Evolutionary conservation across 2,888 invertebrate genomes (phyloP), one percentile per base, ranked within the genome.

Genomic region (Malthinus seriepunctatus): DNA sequence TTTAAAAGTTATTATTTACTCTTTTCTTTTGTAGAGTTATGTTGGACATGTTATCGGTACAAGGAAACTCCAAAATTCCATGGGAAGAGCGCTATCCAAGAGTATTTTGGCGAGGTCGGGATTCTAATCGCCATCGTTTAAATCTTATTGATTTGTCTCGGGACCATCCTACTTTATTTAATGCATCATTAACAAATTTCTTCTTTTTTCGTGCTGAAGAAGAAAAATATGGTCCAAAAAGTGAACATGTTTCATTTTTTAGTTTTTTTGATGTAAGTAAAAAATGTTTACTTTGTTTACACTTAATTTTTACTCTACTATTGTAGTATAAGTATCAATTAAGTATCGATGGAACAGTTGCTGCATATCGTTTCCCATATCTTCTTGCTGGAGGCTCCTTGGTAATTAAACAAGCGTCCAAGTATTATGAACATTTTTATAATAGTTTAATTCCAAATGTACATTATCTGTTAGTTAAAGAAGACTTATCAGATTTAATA

Each of bases 401-500:
- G 59, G 88, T 97, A 9, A 82, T 98, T 9, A 98, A 98, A 80
- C 96, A 96, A 79, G 87, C 91, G 23, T 97, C 97, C 0, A 85
- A 86, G n/a, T 97, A 93, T 78, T 93, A 95, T 76, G 97, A 98
- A 82, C 91, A 93, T 81, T 98, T 96, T 79, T 98, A 98, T 74
- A 79, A 83, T 35, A 83, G 89, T 66, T 78, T 97, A 8, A 74
- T 82, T 55, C 88, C 93, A 1, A 86, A 87, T 79, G 81, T 85
- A 68, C 97, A 98, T 79, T 98, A 88, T 76, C 81, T 97, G 52
- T 91, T 95, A 6, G 81, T 97, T 34, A 86, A 89, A 70, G 78
- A 83, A 44, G 89, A 97, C 77, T 80, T 97, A 12, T 87, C 89
- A 7, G 88, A 97, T 81, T 81, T 97, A 44, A 80, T 90, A 2